A percentile compares a stretch with the other conserved stretches of the same genome.
phyloP scores from a whole-genome alignment of 2,113 vertebrate species.

The Clarias macrocephalus region DNA sequence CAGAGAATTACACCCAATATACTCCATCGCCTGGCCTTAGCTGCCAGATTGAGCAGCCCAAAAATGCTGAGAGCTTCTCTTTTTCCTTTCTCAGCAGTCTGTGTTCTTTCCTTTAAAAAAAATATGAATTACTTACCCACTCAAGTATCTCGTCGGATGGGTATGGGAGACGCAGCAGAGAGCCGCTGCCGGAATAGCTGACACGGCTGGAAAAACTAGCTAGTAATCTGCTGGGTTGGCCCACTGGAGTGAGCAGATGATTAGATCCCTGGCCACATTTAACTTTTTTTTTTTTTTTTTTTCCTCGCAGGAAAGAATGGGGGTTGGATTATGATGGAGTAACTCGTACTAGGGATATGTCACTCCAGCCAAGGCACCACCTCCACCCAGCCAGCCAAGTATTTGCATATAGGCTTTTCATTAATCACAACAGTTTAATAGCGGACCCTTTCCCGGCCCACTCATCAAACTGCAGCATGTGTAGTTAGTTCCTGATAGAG shows the following conservation, averaged over 20 bases:
- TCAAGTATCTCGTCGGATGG: conserved; percentile 57
- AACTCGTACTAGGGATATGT: conserved; percentile 33
- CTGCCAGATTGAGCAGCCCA: conserved; percentile 9
- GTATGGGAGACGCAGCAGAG: conserved; percentile 27
- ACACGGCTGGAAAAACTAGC: conserved; percentile 57
- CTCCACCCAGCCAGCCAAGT: conserved; percentile 29
- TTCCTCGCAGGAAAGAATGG: conserved; percentile 24
- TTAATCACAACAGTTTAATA: conserved; percentile 56
- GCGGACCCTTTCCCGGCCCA: conserved; percentile 36
- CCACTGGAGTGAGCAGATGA: conserved; percentile 57
- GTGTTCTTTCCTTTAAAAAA: conserved; percentile 56
- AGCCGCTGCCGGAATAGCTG: conserved; percentile 54
- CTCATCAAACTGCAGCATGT: not conserved
- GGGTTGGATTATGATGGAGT: conserved; percentile 51
- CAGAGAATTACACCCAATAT: conserved; percentile 10
- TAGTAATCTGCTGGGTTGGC: conserved; percentile 55
- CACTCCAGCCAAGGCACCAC: conserved; percentile 46
- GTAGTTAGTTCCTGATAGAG: not conserved
- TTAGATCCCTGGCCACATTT: conserved; percentile 54
- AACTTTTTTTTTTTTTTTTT: conserved; percentile 49
- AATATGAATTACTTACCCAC: conserved; percentile 63
- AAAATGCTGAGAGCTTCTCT: conserved; percentile 55
- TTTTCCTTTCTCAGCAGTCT: conserved; percentile 49
- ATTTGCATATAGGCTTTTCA: conserved; percentile 56
- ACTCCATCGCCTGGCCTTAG: conserved; percentile 15